These are phyloP conservation scores for Heliothis peltigera DNA, from an alignment of 2,888 invertebrate genomes.

Conservation along the genomic window DNA sequence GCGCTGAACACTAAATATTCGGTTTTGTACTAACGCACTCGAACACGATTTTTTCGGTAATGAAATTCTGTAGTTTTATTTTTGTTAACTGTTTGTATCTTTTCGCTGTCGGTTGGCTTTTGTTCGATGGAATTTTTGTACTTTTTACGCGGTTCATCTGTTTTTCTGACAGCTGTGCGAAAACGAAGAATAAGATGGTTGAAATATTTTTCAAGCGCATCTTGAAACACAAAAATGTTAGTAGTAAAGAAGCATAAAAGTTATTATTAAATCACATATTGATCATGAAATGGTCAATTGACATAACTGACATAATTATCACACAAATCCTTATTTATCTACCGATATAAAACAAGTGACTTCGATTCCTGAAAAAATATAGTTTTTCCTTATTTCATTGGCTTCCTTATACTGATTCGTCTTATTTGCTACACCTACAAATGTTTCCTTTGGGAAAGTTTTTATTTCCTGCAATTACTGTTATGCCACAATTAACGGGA, in stretches of 20 bases:
- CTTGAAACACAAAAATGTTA: too few relatives aligned
- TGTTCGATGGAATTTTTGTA: constrained; percentile 16
- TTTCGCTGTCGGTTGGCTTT: constrained; percentile 24
- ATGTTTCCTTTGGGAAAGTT: constrained; percentile 48
- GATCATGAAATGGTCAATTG: too few relatives aligned
- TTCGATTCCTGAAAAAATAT: constrained; percentile 38
- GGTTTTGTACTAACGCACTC: constrained; percentile 28
- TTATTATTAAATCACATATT: too few relatives aligned
- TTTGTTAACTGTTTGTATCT: constrained; percentile 25
- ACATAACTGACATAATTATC: too few relatives aligned
- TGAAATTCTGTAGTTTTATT: constrained; percentile 36
- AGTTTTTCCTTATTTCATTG: constrained; percentile 21
- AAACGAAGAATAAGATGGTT: neutral
- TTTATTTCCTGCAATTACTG: constrained; percentile 54
- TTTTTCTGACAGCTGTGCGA: neutral
- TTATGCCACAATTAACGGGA: constrained; percentile 48
- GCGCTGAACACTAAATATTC: constrained; percentile 52
- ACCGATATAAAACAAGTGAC: constrained; percentile 8
- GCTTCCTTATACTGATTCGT: constrained; percentile 8
- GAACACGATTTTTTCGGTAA: constrained; percentile 37
- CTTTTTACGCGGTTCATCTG: constrained; percentile 16
- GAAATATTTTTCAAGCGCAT: neutral
- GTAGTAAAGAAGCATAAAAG: too few relatives aligned
- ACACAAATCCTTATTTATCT: too few relatives aligned
- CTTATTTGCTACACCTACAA: constrained; percentile 31